Evolutionary conservation across 2,888 invertebrate genomes (phyloP).

Genomic region (Pollenia labialis): DNA sequence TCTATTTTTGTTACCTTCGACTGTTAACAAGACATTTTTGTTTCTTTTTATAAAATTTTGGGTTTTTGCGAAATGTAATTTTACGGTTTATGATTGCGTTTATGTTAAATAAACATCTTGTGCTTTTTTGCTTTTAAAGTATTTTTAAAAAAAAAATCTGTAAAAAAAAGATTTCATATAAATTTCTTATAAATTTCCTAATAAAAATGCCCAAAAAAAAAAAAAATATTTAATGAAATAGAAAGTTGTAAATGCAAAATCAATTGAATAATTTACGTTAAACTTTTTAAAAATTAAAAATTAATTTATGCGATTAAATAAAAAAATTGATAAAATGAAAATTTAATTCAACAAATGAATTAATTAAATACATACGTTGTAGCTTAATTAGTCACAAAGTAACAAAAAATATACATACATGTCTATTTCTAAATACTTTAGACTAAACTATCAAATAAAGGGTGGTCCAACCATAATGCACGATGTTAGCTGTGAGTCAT

Average conservation of each 20-base stretch:
- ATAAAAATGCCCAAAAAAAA: constrained; percentile 12
- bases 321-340: no score
- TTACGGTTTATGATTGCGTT: constrained; percentile 69
- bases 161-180: no score
- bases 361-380: no score
- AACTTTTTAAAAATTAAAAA: not conserved
- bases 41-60: constrained; percentile 31
- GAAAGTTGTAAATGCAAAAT: constrained; percentile 23
- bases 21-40: constrained; percentile 50
- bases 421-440: no score
- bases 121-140: constrained; percentile 26
- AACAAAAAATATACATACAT: no score
- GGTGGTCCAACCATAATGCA: no score
- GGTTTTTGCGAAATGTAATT: constrained; percentile 65
- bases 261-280: constrained; percentile 11
- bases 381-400: no score
- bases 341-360: no score
- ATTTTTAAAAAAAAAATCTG: not conserved
- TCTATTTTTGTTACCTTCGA: constrained; percentile 30
- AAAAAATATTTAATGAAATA: constrained; percentile 1
- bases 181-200: constrained; percentile 45
- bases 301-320: not conserved
- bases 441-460: no score
- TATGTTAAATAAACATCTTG: constrained; percentile 57
- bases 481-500: no score